Percentiles rank a stretch among this genome's conserved stretches.
phyloP scores from a whole-genome alignment of 2,888 invertebrate genomes.

The Neoitamus cyanurus region DNA sequence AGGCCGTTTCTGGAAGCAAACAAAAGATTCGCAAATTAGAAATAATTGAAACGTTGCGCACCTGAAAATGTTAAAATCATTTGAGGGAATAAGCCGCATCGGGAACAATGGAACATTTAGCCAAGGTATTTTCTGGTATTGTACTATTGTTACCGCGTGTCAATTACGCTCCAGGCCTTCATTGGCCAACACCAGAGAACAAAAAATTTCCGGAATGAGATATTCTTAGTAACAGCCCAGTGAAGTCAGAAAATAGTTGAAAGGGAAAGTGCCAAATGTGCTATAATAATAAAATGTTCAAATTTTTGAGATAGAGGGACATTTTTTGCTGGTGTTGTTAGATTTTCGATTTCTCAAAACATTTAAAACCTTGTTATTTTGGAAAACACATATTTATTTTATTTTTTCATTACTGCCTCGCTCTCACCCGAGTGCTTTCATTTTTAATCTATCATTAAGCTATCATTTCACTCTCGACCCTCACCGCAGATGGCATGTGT shows the following conservation, averaged over 20 bases:
- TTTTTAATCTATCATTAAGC: no score
- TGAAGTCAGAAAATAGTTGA: no score
- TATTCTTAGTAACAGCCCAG: no score
- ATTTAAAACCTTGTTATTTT: no score
- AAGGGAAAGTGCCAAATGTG: no score
- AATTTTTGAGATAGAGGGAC: no score
- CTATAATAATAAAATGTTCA: no score
- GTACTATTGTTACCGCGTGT: background rate
- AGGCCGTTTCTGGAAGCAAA: background rate
- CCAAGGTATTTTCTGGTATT: background rate
- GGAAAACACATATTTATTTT: no score
- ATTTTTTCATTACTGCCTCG: no score
- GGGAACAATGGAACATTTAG: background rate
- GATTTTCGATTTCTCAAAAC: no score
- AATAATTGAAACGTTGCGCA: background rate
- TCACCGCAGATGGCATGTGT: background rate
- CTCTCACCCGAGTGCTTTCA: no score
- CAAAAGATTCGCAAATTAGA: background rate
- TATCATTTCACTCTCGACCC: background rate
- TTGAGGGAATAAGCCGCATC: background rate
- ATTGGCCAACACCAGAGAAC: background rate
- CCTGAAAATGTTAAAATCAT: background rate
- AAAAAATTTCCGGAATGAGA: background rate
- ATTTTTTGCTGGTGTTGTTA: no score
- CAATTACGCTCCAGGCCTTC: background rate